phyloP scores from a whole-genome alignment of 2,797 vertebrate genomes.

The Onychomys torridus region DNA sequence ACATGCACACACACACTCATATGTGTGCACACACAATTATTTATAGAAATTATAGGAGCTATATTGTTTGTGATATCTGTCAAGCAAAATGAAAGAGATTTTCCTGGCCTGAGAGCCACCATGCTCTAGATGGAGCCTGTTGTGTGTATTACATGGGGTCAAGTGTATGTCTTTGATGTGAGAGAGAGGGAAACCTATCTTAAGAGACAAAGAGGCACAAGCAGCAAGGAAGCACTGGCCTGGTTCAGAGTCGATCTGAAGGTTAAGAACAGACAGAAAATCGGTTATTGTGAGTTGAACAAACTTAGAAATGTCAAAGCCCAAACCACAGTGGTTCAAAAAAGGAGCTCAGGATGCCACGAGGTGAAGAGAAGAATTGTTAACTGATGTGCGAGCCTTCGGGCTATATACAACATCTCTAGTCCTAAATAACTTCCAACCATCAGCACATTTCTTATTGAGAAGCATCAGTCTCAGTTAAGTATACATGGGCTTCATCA shows the following conservation, averaged over 20 bases:
- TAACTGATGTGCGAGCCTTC: neutral
- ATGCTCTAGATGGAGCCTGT: neutral
- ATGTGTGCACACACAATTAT: no score
- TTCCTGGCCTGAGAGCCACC: neutral
- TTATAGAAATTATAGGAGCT: neutral
- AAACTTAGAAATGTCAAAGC: neutral
- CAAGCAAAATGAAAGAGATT: slow-evolving; percentile 25
- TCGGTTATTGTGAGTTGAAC: neutral
- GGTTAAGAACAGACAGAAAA: neutral
- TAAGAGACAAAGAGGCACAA: slow-evolving; percentile 4
- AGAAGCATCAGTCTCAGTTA: neutral
- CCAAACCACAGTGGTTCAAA: neutral
- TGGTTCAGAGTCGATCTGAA: neutral
- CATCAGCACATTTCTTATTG: neutral
- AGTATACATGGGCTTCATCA: no score
- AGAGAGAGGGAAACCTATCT: neutral
- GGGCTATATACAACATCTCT: neutral
- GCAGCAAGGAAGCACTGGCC: neutral
- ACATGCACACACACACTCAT: neutral
- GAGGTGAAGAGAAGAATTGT: neutral
- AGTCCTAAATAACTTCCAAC: neutral
- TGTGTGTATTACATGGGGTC: neutral
- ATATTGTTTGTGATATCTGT: neutral
- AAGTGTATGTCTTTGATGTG: neutral
- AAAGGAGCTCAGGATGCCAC: neutral